These are phyloP conservation scores for Hypanus sabinus DNA, from an alignment of 2,113 vertebrate species.

Conservation along the genomic window DNA sequence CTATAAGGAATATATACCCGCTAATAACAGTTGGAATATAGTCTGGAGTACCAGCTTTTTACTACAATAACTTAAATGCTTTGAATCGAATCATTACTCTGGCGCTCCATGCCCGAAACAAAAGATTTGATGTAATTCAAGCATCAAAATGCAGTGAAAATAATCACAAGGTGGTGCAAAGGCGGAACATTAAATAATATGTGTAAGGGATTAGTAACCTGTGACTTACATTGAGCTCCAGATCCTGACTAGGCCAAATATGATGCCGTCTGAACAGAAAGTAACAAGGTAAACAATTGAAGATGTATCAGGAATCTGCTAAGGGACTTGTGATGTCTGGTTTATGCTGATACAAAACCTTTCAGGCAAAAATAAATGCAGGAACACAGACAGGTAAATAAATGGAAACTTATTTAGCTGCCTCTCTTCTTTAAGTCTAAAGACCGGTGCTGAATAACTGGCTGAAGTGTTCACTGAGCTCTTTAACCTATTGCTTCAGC, in stretches of 20 bases:
- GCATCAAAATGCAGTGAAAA: slow-evolving; percentile 11
- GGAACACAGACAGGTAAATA: neutral
- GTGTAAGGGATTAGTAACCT: neutral
- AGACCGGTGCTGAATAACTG: too few species aligned
- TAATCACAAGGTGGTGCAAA: neutral
- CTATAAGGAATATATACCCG: too few species aligned
- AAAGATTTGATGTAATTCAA: too few species aligned
- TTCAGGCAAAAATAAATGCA: neutral
- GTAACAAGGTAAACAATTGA: neutral
- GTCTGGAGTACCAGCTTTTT: neutral
- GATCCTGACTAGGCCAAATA: neutral
- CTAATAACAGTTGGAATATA: slow-evolving; percentile 20
- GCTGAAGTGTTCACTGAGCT: too few species aligned
- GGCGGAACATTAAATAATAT: neutral
- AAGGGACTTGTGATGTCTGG: neutral
- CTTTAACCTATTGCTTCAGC: too few species aligned
- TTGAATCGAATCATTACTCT: neutral
- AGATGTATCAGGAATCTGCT: neutral
- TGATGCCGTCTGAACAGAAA: neutral
- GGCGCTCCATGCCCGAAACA: neutral
- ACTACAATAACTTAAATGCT: neutral
- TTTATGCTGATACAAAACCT: neutral
- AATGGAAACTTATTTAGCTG: neutral
- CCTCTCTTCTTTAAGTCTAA: too few species aligned
- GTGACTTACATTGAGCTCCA: neutral